Percentiles rank a stretch among this genome's conserved stretches.
Evolutionary conservation across 2,888 invertebrate species (phyloP).

Genomic region (Scaptomyza polygonia): DNA sequence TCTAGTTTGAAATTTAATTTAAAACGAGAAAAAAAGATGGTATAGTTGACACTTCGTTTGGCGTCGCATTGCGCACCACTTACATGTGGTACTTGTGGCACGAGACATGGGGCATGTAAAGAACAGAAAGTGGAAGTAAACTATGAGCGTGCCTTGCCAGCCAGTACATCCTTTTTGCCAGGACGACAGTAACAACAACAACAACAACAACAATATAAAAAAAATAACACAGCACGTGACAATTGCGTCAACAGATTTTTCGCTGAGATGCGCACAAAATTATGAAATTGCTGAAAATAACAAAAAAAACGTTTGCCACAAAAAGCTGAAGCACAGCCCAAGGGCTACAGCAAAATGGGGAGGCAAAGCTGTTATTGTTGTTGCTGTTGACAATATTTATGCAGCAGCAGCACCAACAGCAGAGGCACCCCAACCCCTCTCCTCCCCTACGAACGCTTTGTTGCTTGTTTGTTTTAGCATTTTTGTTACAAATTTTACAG

Average conservation of each 20-base stretch:
- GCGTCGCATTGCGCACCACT: conserved; percentile 53
- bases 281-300: conserved; percentile 31
- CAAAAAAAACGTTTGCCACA: conserved; percentile 48
- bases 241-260: conserved; percentile 79
- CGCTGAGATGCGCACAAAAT: conserved; percentile 78
- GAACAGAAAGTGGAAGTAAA: conserved; percentile 28
- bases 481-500: conserved; percentile 62
- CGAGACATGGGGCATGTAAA: conserved; percentile 37
- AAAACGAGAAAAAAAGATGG: not conserved
- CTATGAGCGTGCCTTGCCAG: conserved; percentile 57
- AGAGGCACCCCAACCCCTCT: not conserved
- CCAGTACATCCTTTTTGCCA: conserved; percentile 62
- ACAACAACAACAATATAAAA: conserved; percentile 1
- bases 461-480: conserved; percentile 69
- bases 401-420: conserved; percentile 75
- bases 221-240: conserved; percentile 67
- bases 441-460: not conserved
- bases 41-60: conserved; percentile 46
- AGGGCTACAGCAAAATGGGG: conserved; percentile 16
- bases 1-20: conserved; percentile 52
- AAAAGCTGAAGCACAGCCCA: conserved; percentile 54
- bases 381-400: conserved; percentile 74
- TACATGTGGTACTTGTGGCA: conserved; percentile 55
- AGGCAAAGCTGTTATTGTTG: conserved; percentile 25
- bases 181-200: conserved; percentile 43